Conservation (phyloP, 2,113 vertebrate genomes). For the Plectropomus leopardus region DNA sequence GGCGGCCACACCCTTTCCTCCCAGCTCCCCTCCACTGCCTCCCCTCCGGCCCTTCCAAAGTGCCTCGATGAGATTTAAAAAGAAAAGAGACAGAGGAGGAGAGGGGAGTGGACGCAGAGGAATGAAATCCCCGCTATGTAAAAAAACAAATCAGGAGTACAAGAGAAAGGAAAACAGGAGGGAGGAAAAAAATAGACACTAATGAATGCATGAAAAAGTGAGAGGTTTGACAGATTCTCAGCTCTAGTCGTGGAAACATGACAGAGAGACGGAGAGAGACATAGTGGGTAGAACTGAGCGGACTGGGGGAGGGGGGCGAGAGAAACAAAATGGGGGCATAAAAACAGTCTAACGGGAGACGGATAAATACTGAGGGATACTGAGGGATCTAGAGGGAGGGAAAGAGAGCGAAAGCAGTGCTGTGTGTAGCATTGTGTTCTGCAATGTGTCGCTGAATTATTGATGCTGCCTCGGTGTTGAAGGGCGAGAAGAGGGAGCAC, state of each 20-base stretch:
- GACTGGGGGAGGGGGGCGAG: not conserved
- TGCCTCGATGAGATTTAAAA: conserved; percentile 48
- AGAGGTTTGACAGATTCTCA: conserved; percentile 41
- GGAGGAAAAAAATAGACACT: conserved; percentile 12
- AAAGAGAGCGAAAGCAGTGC: conserved; percentile 21
- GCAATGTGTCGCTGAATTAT: conserved; percentile 78
- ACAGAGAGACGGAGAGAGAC: conserved; percentile 24
- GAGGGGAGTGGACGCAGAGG: conserved; percentile 30
- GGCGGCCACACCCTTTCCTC: conserved; percentile 81
- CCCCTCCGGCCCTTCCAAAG: conserved; percentile 41
- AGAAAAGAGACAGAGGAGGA: conserved; percentile 32
- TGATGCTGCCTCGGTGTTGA: conserved; percentile 71
- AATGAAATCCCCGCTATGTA: conserved; percentile 30
- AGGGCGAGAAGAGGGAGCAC: conserved; percentile 56
- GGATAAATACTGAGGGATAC: conserved; percentile 37
- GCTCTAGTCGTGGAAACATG: conserved; percentile 24
- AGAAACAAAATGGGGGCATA: conserved; percentile 56
- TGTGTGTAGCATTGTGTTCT: conserved; percentile 52
- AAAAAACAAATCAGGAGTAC: not conserved
- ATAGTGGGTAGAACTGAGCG: conserved; percentile 13
- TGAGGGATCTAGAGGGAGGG: conserved; percentile 22
- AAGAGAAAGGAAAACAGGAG: conserved; percentile 17
- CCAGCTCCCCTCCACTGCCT: conserved; percentile 41
- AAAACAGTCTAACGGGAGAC: conserved; percentile 43
- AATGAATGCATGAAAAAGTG: conserved; percentile 26